A percentile compares a stretch with the other conserved stretches of the same genome.
These are phyloP conservation scores for Entelurus aequoreus DNA, from an alignment of 2,113 vertebrate genomes.

Conservation along the genomic window DNA sequence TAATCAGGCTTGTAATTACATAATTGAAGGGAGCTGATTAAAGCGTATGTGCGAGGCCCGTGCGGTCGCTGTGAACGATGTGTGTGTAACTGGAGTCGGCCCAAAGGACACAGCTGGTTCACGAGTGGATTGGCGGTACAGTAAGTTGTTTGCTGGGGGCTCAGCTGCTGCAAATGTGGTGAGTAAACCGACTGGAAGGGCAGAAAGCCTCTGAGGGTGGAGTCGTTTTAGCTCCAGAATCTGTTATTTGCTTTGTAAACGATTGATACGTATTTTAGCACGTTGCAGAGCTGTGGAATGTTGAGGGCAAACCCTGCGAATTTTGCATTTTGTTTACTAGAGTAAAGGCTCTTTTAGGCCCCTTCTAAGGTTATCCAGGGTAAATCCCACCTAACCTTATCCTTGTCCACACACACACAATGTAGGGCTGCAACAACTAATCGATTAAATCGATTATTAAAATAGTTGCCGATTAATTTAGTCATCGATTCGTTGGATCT, in stretches of 20 bases:
- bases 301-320: neutral
- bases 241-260: neutral
- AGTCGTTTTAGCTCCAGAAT: conserved; percentile 16
- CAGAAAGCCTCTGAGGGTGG: neutral
- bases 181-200: conserved; percentile 12
- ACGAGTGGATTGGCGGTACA: conserved; percentile 15
- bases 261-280: neutral
- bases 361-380: too few species aligned
- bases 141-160: conserved; percentile 11
- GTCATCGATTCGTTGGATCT: too few species aligned
- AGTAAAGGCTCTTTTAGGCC: too few species aligned
- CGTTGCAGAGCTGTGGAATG: neutral
- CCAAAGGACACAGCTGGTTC: conserved; percentile 40
- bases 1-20: conserved; percentile 47
- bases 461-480: too few species aligned
- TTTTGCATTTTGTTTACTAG: too few species aligned
- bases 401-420: too few species aligned
- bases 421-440: too few species aligned
- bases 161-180: conserved; percentile 35
- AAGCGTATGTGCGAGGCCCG: conserved; percentile 19
- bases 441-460: too few species aligned
- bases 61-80: conserved; percentile 26
- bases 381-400: too few species aligned
- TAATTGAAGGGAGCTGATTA: conserved; percentile 57
- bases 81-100: conserved; percentile 46